Base-by-base conservation (phyloP, 2,797 vertebrate genomes). In the Anguilla megastoma region DNA sequence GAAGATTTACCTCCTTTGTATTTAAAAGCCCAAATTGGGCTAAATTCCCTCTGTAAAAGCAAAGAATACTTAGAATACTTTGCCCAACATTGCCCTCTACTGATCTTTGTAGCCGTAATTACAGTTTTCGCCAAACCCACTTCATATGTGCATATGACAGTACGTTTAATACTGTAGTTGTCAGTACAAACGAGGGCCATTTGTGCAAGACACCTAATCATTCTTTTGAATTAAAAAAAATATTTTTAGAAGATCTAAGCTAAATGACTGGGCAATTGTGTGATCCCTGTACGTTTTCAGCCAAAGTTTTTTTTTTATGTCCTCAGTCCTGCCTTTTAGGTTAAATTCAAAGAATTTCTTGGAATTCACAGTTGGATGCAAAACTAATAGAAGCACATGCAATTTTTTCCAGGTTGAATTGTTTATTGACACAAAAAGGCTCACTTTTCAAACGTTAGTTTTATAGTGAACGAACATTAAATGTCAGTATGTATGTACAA, bases 391-490 rank as follows among this genome's bases (percentile, higher is more conserved):
- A 84, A 1, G n/a, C 50, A 27, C 3, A n/a, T 14, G 50, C 12
- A 12, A 0, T 6, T n/a, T 69, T 48, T 86, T 63, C 48, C 85
- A 71, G 36, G 30, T 66, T 27, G 27, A 10, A 88, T 88, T 33
- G 54, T 88, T 85, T 88, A 88, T 74, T 85, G 63, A 76, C 54
- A 85, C 71, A 58, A 87, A 6, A 87, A 79, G 84, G 84, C 83
- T 88, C 87, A 88, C 79, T 41, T 71, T 85, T 85, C 80, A 87
- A 48, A 87, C 18, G 18, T 76, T 33, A 85, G 52, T 84, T 24
- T 48, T 76, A 66, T 58, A 74, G 63, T 41, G 54, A 88, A 88
- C 36, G 56, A 82, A 48, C 79, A 7, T 84, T n/a, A 85, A 56
- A 88, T 74, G 50, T 85, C 82, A 88, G 82, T 85, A 79, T 84